Conservation (phyloP, 2,888 invertebrate genomes). For the Meandrusa payeni region DNA sequence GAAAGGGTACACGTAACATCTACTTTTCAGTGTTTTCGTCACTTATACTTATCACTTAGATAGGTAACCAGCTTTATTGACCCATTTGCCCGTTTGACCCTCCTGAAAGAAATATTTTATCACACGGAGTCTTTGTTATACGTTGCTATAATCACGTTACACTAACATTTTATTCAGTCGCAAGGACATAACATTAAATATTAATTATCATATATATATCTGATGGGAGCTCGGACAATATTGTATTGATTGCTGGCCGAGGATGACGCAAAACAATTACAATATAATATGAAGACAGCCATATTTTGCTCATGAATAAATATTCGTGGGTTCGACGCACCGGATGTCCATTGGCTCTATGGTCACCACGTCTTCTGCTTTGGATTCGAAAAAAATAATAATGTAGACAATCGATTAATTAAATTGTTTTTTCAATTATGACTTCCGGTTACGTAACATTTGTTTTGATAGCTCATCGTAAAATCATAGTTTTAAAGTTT, state of each 20-base stretch:
- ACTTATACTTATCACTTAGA: too few relatives aligned
- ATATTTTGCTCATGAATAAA: conserved; percentile 23
- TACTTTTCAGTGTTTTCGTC: too few relatives aligned
- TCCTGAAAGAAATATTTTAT: too few relatives aligned
- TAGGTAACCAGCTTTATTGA: too few relatives aligned
- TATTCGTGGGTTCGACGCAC: conserved; percentile 20
- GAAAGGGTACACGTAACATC: too few relatives aligned
- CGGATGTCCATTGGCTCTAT: conserved; percentile 21
- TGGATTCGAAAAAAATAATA: conserved; percentile 16
- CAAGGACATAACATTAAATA: conserved; percentile 13
- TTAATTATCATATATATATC: conserved; percentile 16
- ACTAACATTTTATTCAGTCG: background rate
- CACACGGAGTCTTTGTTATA: too few relatives aligned
- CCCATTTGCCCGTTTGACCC: too few relatives aligned
- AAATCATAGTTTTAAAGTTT: too few relatives aligned
- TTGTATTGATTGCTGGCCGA: conserved; percentile 2
- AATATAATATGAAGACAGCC: conserved; percentile 22
- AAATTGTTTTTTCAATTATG: conserved; percentile 12
- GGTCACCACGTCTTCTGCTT: conserved; percentile 7
- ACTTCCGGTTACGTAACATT: conserved; percentile 15
- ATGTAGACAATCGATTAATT: conserved; percentile 20
- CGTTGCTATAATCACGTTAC: too few relatives aligned
- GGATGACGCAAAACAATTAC: conserved; percentile 22
- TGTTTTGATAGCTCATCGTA: background rate
- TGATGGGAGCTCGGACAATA: conserved; percentile 19